These are phyloP conservation scores for Pseudochirops cupreus DNA, from an alignment of 2,797 vertebrate genomes.

Conservation along the genomic window DNA sequence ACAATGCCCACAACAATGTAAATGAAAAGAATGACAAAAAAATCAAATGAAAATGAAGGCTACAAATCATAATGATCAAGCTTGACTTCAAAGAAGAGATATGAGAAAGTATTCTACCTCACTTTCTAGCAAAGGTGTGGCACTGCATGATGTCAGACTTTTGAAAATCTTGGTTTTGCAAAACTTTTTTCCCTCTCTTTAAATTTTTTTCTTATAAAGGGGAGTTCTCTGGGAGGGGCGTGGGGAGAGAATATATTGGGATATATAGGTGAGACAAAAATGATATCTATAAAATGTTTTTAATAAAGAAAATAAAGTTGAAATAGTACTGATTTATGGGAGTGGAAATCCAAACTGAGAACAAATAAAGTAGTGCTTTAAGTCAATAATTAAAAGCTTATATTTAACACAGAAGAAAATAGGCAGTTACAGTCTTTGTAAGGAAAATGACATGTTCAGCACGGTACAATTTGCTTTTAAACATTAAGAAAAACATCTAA, in stretches of 20 bases:
- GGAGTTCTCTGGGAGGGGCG: not conserved
- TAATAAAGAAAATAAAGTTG: not conserved
- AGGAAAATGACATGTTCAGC: not conserved
- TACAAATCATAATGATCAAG: not conserved
- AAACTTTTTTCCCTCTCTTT: not conserved
- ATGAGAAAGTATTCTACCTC: not conserved
- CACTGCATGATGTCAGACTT: not conserved
- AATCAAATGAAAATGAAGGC: not conserved
- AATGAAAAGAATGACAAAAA: not conserved
- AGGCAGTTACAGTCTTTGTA: not conserved
- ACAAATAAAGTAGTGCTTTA: not conserved
- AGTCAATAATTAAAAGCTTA: conserved; percentile 7
- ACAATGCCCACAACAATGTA: not conserved
- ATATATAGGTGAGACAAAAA: not conserved
- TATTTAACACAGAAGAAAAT: not conserved
- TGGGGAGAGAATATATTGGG: not conserved
- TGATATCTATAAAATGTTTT: not conserved
- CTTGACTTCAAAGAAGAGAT: not conserved
- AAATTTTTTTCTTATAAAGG: not conserved
- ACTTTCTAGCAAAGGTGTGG: not conserved
- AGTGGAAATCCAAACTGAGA: not conserved
- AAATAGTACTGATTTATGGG: not conserved
- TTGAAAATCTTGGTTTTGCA: not conserved
- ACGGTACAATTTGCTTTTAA: not conserved
- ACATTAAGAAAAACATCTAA: not conserved